Evolutionary conservation across 2,888 invertebrate species (phyloP).

Genomic region (Spisula subtruncata): DNA sequence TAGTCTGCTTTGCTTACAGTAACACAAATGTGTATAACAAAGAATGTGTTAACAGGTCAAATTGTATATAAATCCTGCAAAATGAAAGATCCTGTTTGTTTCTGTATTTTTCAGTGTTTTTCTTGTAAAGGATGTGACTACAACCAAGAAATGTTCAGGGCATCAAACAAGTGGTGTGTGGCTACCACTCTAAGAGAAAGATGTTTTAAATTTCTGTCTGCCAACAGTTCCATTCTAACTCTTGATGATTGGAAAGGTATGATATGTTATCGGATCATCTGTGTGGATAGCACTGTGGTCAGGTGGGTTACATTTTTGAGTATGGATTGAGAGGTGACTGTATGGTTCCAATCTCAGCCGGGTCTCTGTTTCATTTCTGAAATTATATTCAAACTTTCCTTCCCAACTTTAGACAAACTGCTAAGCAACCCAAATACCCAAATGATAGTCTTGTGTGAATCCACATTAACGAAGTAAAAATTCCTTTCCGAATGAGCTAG

Average conservation of each 20-base stretch:
- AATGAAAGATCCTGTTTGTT: too few species aligned
- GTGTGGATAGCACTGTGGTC: not conserved
- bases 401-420: not conserved
- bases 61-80: too few species aligned
- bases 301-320: not conserved
- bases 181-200: not conserved
- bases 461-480: too few species aligned
- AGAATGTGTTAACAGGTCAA: too few species aligned
- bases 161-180: not conserved
- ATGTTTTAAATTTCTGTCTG: not conserved
- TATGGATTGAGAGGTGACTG: not conserved
- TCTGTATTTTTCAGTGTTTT: not conserved
- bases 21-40: too few species aligned
- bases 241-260: not conserved
- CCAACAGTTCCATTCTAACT: not conserved
- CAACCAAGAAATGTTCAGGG: not conserved
- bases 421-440: not conserved
- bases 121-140: conserved; percentile 14
- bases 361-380: not conserved
- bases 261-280: too few species aligned
- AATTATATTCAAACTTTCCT: not conserved
- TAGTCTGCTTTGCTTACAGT: too few species aligned
- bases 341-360: not conserved
- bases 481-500: too few species aligned
- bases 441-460: not conserved